Evolutionary conservation across 2,888 invertebrate species (phyloP).

Genomic region (Gastrophysa polygoni): DNA sequence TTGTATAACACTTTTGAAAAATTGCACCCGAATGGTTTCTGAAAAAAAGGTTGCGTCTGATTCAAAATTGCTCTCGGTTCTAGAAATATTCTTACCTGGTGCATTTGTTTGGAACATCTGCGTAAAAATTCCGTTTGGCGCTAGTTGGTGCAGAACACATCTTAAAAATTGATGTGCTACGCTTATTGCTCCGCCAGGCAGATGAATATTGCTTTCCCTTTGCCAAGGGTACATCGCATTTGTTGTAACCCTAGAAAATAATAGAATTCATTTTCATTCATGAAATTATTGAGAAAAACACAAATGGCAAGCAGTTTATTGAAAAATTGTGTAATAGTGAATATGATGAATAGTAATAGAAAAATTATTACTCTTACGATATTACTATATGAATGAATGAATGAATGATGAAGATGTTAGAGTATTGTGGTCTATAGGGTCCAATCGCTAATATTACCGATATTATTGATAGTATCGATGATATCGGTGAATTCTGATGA

Average conservation of each 20-base stretch:
- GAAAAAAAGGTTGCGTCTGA: conserved; percentile 36
- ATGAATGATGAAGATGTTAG: no score
- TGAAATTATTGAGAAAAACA: no score
- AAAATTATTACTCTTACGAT: no score
- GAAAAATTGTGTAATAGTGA: no score
- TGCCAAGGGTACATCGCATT: conserved; percentile 89
- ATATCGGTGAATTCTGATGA: no score
- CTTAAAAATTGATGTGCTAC: conserved; percentile 97
- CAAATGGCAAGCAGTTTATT: no score
- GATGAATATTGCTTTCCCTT: conserved; percentile 81
- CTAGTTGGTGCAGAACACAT: conserved; percentile 94
- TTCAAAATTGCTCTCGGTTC: neutral
- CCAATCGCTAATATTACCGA: no score
- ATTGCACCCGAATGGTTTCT: conserved; percentile 77
- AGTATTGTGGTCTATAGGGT: no score
- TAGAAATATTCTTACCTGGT: conserved; percentile 65
- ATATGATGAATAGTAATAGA: no score
- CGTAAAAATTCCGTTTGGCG: conserved; percentile 95
- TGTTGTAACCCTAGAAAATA: conserved; percentile 68
- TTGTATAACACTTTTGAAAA: conserved; percentile 93
- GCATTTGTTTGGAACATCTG: conserved; percentile 93
- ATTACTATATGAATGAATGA: no score
- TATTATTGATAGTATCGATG: no score
- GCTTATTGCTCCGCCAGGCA: conserved; percentile 93
- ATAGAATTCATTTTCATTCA: no score